Evolutionary conservation across 2,113 vertebrate species (phyloP).

Genomic region (Coracopsis vasa): DNA sequence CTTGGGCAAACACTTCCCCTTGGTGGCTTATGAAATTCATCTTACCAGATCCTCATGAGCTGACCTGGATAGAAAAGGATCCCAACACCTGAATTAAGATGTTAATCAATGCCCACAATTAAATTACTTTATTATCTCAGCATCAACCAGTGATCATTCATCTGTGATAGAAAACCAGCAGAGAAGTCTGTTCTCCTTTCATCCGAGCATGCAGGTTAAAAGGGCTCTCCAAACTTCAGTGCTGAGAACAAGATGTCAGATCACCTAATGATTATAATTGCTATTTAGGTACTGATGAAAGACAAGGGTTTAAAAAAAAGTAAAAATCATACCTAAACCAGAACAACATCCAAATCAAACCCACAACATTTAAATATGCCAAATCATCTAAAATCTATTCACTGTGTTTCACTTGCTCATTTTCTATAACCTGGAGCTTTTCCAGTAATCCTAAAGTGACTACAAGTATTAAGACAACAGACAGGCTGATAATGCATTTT

Average conservation of each 20-base stretch:
- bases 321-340: not conserved
- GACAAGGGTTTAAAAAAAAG: not conserved
- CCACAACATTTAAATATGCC: not conserved
- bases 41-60: constrained; percentile 3
- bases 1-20: constrained; percentile 1
- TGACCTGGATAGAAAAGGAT: constrained; percentile 54
- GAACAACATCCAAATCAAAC: not conserved
- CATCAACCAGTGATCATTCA: not conserved
- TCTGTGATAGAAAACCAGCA: not conserved
- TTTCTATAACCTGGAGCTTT: not conserved
- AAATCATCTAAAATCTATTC: not conserved
- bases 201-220: not conserved
- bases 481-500: not conserved
- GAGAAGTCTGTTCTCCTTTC: constrained; percentile 6
- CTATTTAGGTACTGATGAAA: not conserved
- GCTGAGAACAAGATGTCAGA: not conserved
- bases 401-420: not conserved
- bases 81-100: constrained; percentile 22
- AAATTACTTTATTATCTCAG: constrained; percentile 56
- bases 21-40: constrained; percentile 22
- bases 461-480: not conserved
- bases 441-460: not conserved
- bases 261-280: not conserved
- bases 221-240: not conserved
- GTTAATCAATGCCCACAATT: constrained; percentile 39